Conservation (phyloP, 2,113 vertebrate genomes). For the Nesospiza acunhae region DNA sequence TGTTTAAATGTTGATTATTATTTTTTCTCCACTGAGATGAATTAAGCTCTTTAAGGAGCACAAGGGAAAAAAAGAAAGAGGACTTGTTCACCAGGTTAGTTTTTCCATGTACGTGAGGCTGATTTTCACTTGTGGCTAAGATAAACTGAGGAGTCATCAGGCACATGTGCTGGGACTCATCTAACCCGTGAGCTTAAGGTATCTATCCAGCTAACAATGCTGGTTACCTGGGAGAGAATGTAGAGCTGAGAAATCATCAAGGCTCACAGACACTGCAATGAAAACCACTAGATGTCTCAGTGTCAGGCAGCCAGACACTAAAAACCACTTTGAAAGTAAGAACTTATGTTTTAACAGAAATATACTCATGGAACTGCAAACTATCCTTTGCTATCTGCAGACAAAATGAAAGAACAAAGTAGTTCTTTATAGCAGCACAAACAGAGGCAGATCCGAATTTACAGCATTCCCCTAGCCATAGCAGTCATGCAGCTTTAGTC, state of each 20-base stretch:
- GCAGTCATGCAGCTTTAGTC: neutral
- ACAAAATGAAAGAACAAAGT: neutral
- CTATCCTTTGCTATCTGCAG: neutral
- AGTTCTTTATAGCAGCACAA: neutral
- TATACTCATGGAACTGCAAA: neutral
- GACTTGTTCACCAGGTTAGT: neutral
- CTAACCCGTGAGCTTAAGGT: neutral
- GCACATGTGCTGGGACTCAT: rapidly evolving
- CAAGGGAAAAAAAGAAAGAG: neutral
- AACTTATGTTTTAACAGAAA: neutral
- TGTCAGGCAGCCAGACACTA: neutral
- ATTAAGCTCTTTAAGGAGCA: constrained; percentile 3
- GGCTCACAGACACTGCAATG: too few species aligned
- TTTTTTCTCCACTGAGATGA: neutral
- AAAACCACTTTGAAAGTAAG: neutral
- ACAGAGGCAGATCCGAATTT: rapidly evolving
- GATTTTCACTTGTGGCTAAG: neutral
- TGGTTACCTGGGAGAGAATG: neutral
- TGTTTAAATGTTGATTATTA: neutral
- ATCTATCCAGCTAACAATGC: neutral
- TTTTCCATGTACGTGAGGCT: rapidly evolving
- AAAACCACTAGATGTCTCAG: neutral
- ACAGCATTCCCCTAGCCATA: neutral
- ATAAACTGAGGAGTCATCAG: neutral
- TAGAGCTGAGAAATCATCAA: neutral